Base-by-base conservation (phyloP, 37 sponge, comb jelly and placozoan species). In the Aphrocallistes beatrix region DNA sequence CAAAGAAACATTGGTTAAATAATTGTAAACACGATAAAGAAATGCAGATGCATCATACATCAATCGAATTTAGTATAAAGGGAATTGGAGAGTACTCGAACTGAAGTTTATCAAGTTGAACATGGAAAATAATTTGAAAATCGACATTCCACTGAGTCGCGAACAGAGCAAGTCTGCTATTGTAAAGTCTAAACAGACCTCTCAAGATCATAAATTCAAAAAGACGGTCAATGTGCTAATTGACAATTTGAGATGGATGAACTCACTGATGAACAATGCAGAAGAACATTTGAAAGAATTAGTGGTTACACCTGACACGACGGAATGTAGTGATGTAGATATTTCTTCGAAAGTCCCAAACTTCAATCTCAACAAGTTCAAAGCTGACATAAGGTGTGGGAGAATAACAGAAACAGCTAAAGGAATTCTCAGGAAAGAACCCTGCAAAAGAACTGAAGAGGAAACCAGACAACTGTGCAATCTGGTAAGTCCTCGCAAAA, bases 211-310 rank as follows among this genome's bases (percentile, higher is more conserved):
- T 28, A 60, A 60, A 30, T 60, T 60, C 21, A 60, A 60, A 28
- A 60, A 60, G 75, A 60, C 75, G 34, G 75, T 28, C 28, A 60
- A 60, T 60, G 75, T 60, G 3, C 34, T 60, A 28, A 60, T 60
- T 13, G 75, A 60, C 75, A 60, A 60, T 30, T 60, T 60, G 21
- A 60, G 75, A 60, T 28, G 75, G 75, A 60, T 60, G 8, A 60
- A 60, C n/a, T 60, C 75, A 60, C 75, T 60, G 6, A 60, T 60
- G 75, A 60, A 60, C 21, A 60, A 28, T 60, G 75, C 75, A 60
- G 75, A 60, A 13, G 75, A 60, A 60, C 8, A 60, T 60, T 60
- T 60, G 75, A 60, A 60, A 28, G 75, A 60, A 60, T 60, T 60
- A 3, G 75, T 60, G 3, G 75, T 60, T 13, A 60, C 75, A 3